Percentiles rank a stretch among this genome's conserved stretches.
These are phyloP conservation scores for Crenichthys baileyi DNA, from an alignment of 2,797 vertebrate species.

Conservation along the genomic window DNA sequence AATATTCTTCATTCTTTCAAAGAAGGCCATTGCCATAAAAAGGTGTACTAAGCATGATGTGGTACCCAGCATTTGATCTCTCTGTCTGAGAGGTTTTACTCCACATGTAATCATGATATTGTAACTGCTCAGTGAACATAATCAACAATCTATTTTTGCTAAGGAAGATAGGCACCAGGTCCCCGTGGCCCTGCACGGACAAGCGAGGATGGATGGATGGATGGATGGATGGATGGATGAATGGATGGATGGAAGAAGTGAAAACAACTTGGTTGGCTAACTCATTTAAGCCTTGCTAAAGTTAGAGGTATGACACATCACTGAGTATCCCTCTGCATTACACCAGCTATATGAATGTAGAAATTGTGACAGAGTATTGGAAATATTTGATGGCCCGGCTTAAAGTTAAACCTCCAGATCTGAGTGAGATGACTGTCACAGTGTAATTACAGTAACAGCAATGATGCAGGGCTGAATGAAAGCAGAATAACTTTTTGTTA, in stretches of 20 bases:
- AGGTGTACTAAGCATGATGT: neutral
- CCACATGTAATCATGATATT: neutral
- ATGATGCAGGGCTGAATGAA: constrained; percentile 11
- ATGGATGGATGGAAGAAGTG: neutral
- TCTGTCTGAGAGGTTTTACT: neutral
- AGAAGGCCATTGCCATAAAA: too few species aligned
- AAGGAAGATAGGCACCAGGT: neutral
- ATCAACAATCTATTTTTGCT: neutral
- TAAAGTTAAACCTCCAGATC: neutral
- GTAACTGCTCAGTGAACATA: neutral
- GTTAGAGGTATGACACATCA: neutral
- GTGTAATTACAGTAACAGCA: neutral
- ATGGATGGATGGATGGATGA: too few species aligned
- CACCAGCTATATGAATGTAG: neutral
- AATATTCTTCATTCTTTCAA: too few species aligned
- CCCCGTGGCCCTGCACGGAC: neutral
- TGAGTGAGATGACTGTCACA: neutral
- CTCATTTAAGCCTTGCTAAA: neutral
- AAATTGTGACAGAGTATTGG: neutral
- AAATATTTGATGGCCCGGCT: neutral
- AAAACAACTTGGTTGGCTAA: too few species aligned
- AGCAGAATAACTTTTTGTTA: constrained; percentile 28
- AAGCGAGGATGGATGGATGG: too few species aligned
- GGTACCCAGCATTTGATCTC: too few species aligned
- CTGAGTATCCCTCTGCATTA: neutral